Evolutionary conservation across 1,140 invertebrate species (phyloP), one percentile per base, ranked within the genome.

Genomic region (Listronotus oregonensis): DNA sequence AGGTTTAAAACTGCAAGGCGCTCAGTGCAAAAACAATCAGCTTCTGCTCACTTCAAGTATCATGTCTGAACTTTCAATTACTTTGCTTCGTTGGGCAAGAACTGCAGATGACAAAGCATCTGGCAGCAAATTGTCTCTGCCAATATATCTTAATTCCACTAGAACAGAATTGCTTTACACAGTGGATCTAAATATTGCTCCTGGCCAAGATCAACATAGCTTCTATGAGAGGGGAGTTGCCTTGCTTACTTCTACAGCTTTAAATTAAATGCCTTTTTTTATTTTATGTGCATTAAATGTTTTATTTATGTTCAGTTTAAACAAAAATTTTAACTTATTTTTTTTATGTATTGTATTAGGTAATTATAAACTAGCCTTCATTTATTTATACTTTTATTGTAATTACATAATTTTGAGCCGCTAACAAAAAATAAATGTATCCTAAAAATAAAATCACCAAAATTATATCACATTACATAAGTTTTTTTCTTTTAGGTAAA

Each of bases 161-260:
- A 87, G 97, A 67, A 90, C 90, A 0, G 96, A 99, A 77, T 82
- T 99, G 47, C 82, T 99, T 55, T 99, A 99, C 80, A 98, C 95
- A 0, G 89, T 99, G 52, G 94, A 98, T 74, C 86, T 99, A 74
- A 91, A 93, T 70, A 89, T 95, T 37, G 92, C 92, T 34, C 85
- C 89, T 60, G 90, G 88, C 66, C 92, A 91, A 82, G 93, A 94
- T 78, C 90, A 89, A 66, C 94, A 93, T 79, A 93, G 90, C 77
- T 96, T 99, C 84, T 98, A 98, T 80, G 96, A 99, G 80, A 85
- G 97, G 63, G 97, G 97, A 63, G 97, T 99, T 1, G 97, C 97
- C 32, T 86, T 97, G 31, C 84, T 97, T 67, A 93, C 92, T 37
- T 95, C 92, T 46, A 94, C 93, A n/a, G 87, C 91, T 69, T 85